phyloP scores from a whole-genome alignment of 2,888 invertebrate genomes.

The Amitus sp. region DNA sequence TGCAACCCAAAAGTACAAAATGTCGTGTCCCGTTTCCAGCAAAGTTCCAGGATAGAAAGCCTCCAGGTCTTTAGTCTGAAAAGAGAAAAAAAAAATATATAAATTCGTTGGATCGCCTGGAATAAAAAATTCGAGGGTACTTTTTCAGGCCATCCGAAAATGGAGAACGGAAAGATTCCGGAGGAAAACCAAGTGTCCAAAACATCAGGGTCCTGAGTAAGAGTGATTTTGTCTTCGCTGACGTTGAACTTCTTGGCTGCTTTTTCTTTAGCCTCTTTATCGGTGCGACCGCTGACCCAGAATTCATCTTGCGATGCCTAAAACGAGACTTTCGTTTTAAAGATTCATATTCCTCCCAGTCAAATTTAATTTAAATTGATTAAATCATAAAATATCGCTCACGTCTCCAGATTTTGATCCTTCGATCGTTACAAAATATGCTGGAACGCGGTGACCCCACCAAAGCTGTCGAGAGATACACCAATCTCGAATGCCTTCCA shows the following conservation, averaged over 20 bases:
- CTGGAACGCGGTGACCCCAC: constrained; percentile 99
- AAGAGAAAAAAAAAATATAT: constrained; percentile 16
- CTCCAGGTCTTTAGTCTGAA: constrained; percentile 73
- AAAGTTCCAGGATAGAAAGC: constrained; percentile 92
- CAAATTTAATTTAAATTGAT: no score
- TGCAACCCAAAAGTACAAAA: constrained; percentile 99
- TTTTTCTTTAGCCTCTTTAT: constrained; percentile 81
- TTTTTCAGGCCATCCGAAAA: constrained; percentile 96
- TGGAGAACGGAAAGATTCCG: constrained; percentile 94
- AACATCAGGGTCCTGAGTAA: constrained; percentile 92
- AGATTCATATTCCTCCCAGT: no score
- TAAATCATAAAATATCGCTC: no score
- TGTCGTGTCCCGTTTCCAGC: constrained; percentile 97
- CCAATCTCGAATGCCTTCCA: constrained; percentile 97
- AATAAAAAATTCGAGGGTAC: no score
- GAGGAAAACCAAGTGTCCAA: constrained; percentile 99
- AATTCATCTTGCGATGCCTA: constrained; percentile 65
- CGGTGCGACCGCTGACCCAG: constrained; percentile 70
- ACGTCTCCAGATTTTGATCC: constrained; percentile 51
- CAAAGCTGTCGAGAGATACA: constrained; percentile 98
- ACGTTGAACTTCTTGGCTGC: constrained; percentile 78
- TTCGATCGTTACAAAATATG: constrained; percentile 79
- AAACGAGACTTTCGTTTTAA: constrained; percentile 4
- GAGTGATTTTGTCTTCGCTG: constrained; percentile 68
- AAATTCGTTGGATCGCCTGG: no score